Conservation (phyloP, 2,888 invertebrate genomes). For the Drosophila paranaensis region DNA sequence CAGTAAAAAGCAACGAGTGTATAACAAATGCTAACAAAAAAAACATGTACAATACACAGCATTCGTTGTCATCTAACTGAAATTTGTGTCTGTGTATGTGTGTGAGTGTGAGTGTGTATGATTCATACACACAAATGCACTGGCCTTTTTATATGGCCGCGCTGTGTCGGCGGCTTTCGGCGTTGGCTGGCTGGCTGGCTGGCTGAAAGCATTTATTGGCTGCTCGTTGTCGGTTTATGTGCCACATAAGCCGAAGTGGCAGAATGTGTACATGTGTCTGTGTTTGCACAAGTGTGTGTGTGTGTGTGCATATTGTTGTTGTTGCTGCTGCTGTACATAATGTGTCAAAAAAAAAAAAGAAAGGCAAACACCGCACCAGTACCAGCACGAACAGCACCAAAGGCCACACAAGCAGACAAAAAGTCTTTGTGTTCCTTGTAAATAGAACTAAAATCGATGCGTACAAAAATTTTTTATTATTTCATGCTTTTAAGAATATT, state of each 20-base stretch:
- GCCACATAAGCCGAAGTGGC: slow-evolving; percentile 79
- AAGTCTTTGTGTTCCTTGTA: slow-evolving; percentile 45
- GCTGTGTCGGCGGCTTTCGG: slow-evolving; percentile 64
- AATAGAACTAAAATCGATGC: slow-evolving; percentile 70
- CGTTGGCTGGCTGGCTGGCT: slow-evolving; percentile 61
- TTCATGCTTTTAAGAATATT: not conserved
- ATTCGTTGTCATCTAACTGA: slow-evolving; percentile 62
- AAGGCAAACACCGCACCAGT: slow-evolving; percentile 2
- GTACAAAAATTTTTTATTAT: not conserved
- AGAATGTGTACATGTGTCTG: slow-evolving; percentile 24
- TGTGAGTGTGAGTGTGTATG: slow-evolving; percentile 38
- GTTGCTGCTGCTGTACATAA: slow-evolving; percentile 55
- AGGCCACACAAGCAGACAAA: slow-evolving; percentile 49
- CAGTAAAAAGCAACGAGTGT: slow-evolving; percentile 54
- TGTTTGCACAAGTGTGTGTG: slow-evolving; percentile 17
- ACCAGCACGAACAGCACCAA: slow-evolving; percentile 10
- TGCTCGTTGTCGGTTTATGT: slow-evolving; percentile 80
- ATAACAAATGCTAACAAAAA: slow-evolving; percentile 41
- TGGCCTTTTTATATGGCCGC: slow-evolving; percentile 68
- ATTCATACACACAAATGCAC: slow-evolving; percentile 72
- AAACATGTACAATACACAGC: slow-evolving; percentile 57
- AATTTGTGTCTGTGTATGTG: slow-evolving; percentile 22
- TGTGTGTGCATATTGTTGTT: slow-evolving; percentile 31
- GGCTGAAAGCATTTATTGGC: slow-evolving; percentile 78
- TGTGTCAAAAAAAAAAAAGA: slow-evolving; percentile 46